phyloP scores from a whole-genome alignment of 2,113 vertebrate species.

The Callopanchax toddi region DNA sequence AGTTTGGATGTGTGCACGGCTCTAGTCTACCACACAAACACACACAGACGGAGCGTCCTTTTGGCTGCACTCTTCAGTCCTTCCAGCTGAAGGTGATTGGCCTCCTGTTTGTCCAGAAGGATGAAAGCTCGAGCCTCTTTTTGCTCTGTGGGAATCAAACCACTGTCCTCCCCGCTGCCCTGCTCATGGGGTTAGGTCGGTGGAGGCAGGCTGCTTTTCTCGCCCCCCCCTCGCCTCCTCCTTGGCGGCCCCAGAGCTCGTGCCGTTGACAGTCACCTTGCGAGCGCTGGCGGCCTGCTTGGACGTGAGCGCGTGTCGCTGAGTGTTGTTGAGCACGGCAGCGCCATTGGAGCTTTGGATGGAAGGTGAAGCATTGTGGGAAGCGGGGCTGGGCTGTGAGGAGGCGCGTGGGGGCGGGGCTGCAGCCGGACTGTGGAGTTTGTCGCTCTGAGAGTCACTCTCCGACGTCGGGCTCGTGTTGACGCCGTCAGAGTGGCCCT shows the following conservation, averaged over 20 bases:
- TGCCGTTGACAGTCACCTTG: conserved; percentile 87
- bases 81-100: conserved; percentile 40
- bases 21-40: conserved; percentile 76
- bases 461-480: conserved; percentile 89
- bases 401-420: conserved; percentile 79
- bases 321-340: conserved; percentile 77
- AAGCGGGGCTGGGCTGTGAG: conserved; percentile 80
- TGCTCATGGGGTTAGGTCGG: conserved; percentile 75
- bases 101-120: conserved; percentile 30
- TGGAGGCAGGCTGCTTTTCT: conserved; percentile 76
- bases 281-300: conserved; percentile 78
- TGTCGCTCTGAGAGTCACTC: conserved; percentile 91
- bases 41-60: conserved; percentile 66
- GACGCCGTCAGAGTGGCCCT: conserved; percentile 82
- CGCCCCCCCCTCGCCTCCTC: conserved; percentile 65
- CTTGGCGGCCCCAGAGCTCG: conserved; percentile 50
- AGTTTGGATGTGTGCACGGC: conserved; percentile 73
- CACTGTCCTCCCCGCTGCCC: conserved; percentile 59
- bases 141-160: conserved; percentile 48
- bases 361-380: conserved; percentile 65
- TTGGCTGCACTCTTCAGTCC: conserved; percentile 70
- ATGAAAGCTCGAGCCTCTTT: conserved; percentile 26
- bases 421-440: conserved; percentile 85
- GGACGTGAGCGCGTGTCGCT: conserved; percentile 82
- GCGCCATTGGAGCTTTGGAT: conserved; percentile 75